A percentile compares a stretch with the other conserved stretches of the same genome.
Evolutionary conservation across 2,113 vertebrate species (phyloP).

Genomic region (Entosphenus tridentatus): DNA sequence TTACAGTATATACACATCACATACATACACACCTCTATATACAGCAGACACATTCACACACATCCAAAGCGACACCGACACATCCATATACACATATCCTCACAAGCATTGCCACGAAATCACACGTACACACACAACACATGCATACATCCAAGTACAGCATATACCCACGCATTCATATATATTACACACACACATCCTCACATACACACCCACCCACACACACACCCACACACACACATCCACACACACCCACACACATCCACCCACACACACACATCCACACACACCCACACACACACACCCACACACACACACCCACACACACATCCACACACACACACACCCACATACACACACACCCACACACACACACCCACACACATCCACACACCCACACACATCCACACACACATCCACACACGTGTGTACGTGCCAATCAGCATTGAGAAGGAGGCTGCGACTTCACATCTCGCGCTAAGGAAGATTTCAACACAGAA

Average conservation of each 20-base stretch:
- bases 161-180: no score
- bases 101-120: background rate
- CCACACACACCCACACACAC: background rate
- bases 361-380: background rate
- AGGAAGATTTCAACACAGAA: no score
- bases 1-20: no score
- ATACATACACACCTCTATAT: background rate
- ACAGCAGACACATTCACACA: background rate
- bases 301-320: background rate
- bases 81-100: background rate
- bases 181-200: no score
- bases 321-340: background rate
- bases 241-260: background rate
- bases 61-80: background rate
- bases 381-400: background rate
- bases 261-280: background rate
- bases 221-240: background rate
- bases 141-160: background rate
- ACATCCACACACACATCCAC: background rate
- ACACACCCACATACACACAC: background rate
- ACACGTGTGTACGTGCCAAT: background rate
- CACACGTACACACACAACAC: background rate
- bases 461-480: no score
- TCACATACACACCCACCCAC: background rate
- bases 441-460: no score